Evolutionary conservation across 2,113 vertebrate species (phyloP).

Genomic region (Trinectes maculatus): DNA sequence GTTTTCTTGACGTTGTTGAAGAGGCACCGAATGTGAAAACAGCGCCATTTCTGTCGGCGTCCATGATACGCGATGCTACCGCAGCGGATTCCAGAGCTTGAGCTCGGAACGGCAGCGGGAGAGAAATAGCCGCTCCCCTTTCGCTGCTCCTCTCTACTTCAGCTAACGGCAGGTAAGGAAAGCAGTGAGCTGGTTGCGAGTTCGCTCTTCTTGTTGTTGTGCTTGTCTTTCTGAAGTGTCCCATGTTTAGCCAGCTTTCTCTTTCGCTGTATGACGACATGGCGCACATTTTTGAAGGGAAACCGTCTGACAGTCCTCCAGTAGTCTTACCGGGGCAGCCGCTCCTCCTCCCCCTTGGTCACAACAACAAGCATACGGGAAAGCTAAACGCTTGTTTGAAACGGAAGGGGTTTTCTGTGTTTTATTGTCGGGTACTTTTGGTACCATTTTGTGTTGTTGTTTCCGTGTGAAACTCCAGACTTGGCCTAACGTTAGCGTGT

Average conservation of each 20-base stretch:
- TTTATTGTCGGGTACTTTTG: not conserved
- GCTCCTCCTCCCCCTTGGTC: slow-evolving; percentile 74
- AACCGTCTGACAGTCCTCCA: slow-evolving; percentile 64
- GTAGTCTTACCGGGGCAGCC: slow-evolving; percentile 55
- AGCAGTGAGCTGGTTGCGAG: not conserved
- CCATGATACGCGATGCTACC: slow-evolving; percentile 82
- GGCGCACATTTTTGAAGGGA: slow-evolving; percentile 73
- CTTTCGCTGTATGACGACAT: slow-evolving; percentile 60
- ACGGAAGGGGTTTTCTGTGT: not conserved
- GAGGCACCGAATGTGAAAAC: slow-evolving; percentile 62
- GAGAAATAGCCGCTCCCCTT: slow-evolving; percentile 83
- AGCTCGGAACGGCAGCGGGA: slow-evolving; percentile 85
- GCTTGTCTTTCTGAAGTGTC: not conserved
- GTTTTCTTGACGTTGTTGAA: slow-evolving; percentile 57
- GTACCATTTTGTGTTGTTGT: not conserved
- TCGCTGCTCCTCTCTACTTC: slow-evolving; percentile 73
- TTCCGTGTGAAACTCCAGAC: slow-evolving; percentile 9
- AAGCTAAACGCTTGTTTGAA: slow-evolving; percentile 21
- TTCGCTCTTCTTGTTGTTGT: not conserved
- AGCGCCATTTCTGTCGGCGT: slow-evolving; percentile 80
- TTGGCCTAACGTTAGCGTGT: slow-evolving; percentile 10
- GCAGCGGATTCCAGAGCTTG: slow-evolving; percentile 83
- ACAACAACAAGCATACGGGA: slow-evolving; percentile 62
- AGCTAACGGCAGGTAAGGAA: slow-evolving; percentile 77
- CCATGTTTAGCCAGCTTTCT: slow-evolving; percentile 4